Evolutionary conservation across 53 echinoderm and acorn worm genomes (phyloP), one percentile per base, ranked within the genome.

Genomic region (Stichopus horrens): DNA sequence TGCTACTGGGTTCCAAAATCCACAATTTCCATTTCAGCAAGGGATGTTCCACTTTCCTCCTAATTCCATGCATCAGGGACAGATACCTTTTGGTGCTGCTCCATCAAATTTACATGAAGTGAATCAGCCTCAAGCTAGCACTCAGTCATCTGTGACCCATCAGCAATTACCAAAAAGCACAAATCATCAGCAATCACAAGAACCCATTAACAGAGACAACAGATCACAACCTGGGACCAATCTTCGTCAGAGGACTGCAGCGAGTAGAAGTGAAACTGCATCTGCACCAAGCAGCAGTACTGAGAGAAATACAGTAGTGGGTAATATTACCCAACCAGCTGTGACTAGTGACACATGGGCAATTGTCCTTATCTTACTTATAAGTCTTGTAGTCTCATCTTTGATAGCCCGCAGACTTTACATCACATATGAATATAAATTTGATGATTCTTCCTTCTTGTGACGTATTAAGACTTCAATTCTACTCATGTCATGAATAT

Each of bases 391-490:
- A 55, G 96, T 97, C 52, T 78, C 91, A 16, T 86, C 88, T 13
- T 89, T 97, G 54, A 76, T 96, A 22, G 79, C 90, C 21, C 91
- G 98, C 52, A 86, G 98, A 80, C 18, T 96, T 4, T 97, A 93
- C 57, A 37, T 92, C 73, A 92, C 91, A 6, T 94, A 94, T 73
- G 95, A 94, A 53, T 97, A 97, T 74, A 97, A 97, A 88, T 97
- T 97, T 88, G 93, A 95, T 53, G 87, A 75, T 19, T 74, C 87
- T 57, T 37, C 86, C 56, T n/a, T 71, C n/a, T 20, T 71, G 71
- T 71, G 71, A 71, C 76, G 4, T 75, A 79, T 4, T 37, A 79
- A 79, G 16, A 53, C 37, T 10, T 21, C 75, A 8, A 23, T 67
- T 11, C n/a, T 1, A n/a, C n/a, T 67, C 13, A 67, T n/a, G n/a